Base-by-base conservation (phyloP, 2,888 invertebrate genomes). In the Folsomia candida region DNA sequence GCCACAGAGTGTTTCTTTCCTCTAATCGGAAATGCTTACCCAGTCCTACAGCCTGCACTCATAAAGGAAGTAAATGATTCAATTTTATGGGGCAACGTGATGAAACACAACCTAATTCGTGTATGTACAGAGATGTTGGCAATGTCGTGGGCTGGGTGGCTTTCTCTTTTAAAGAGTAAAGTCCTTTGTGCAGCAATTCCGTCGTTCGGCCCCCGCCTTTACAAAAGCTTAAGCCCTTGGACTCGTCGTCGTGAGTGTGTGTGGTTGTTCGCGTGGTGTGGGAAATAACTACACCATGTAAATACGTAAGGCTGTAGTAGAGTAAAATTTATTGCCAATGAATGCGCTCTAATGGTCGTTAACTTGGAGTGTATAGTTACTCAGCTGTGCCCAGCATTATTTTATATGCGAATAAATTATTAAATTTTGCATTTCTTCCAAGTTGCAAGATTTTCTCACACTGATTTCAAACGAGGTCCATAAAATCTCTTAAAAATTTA, bases 321-420 rank as follows among this genome's bases (percentile, higher is more conserved):
- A 76, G 74, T 73, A 69, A 76, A 77, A 78, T 78, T 78, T 78
- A 78, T 78, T 74, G 76, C 77, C 77, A 75, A 77, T 77, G 77
- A 76, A 76, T 74, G 72, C 72, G 74, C 73, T 71, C 72, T 77
- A 78, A 76, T 76, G 78, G 77, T 57, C 24, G 57, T 57, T 57
- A 20, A 57, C 20, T 57, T 57, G 57, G 57, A 57, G 57, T 57
- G 47, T n/a, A n/a, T n/a, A n/a, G n/a, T 37, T 37, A 37, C 37
- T 37, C 37, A n/a, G n/a, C 37, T 14, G 37, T 37, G 37, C 37
- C 37, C 14, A 9, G 14, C 37, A 37, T 37, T 37, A 37, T 37
- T 37, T 37, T 37, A 14, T 37, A 37, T 37, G 37, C 37, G 37
- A 37, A 37, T 37, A 37, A 37, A 37, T 37, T 37, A 37, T 37